phyloP scores from a whole-genome alignment of 2,797 vertebrate species.

The Sebastes elongatus region DNA sequence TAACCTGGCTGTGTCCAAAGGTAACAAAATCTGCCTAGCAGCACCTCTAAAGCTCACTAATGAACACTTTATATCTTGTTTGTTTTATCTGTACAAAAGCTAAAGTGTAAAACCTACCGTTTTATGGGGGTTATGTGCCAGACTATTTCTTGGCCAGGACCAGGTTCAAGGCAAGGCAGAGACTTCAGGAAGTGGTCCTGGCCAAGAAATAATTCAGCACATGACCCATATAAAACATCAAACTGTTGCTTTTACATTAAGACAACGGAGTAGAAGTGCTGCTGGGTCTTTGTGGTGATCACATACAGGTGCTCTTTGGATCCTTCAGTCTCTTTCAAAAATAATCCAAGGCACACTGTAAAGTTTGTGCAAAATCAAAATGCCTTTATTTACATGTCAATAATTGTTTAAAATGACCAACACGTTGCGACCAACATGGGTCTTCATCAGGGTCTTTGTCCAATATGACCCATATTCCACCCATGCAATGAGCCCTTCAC shows the following conservation, averaged over 20 bases:
- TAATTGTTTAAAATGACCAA: too few relatives aligned
- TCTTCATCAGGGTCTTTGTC: too few relatives aligned
- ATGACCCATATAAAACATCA: not conserved
- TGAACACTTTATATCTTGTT: not conserved
- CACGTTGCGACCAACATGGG: too few relatives aligned
- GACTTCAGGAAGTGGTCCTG: too few relatives aligned
- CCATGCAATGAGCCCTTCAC: too few relatives aligned
- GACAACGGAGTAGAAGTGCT: not conserved
- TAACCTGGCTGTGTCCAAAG: not conserved
- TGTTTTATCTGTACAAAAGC: not conserved
- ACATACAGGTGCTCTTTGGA: too few relatives aligned
- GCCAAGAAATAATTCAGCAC: not conserved
- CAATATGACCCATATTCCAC: too few relatives aligned
- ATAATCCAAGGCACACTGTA: too few relatives aligned
- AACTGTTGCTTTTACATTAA: not conserved
- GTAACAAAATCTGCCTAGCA: not conserved
- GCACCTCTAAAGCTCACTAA: not conserved
- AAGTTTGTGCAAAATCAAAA: too few relatives aligned
- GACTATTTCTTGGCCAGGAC: not conserved
- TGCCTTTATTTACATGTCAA: too few relatives aligned
- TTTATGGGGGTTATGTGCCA: not conserved
- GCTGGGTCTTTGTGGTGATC: too few relatives aligned
- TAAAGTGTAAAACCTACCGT: not conserved
- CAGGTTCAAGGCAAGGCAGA: not conserved
- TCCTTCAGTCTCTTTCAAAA: too few relatives aligned